Base-by-base conservation (phyloP, 35 echinoderm and acorn worm species). In the Apostichopus californicus region DNA sequence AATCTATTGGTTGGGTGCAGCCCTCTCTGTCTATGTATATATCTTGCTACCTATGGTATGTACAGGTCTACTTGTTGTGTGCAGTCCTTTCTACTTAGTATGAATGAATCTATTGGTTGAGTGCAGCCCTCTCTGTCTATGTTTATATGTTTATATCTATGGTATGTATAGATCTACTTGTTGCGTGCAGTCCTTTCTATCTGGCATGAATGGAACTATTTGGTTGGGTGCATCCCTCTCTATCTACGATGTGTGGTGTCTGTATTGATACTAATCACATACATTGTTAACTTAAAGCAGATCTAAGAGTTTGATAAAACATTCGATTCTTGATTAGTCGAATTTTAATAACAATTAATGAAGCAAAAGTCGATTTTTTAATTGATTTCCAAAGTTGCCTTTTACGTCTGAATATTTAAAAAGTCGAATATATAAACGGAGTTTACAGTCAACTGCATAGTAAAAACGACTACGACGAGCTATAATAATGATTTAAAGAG, bases 361-460 rank as follows among this genome's bases (percentile, higher is more conserved):
- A 46, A 46, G 34, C 34, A 46, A 46, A 46, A 46, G 34, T 46
- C 34, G 34, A 46, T 46, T 46, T 46, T 46, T 46, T 4, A 46
- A 3, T 46, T 46, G 34, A 46, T 46, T 46, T 46, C 34, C 34
- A 46, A 46, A 46, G 34, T 46, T 46, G 34, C 34, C 68, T 20
- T 72, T 72, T 72, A 72, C 68, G 68, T 72, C 2, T 72, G 68
- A 72, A 72, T 72, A 72, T 72, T 72, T 72, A 72, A 72, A 72
- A 72, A 4, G 68, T 72, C 68, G 68, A 72, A 72, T 72, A 72
- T 72, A 72, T 72, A 72, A 72, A 72, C 68, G 68, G 68, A 72
- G 68, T 72, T 72, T 72, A 72, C 68, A 72, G 68, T 72, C 68
- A 72, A 72, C 68, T 72, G 68, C 68, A 72, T 72, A 72, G 68